phyloP scores from a whole-genome alignment of 1,140 invertebrate genomes.

The Drosophila sulfurigaster region DNA sequence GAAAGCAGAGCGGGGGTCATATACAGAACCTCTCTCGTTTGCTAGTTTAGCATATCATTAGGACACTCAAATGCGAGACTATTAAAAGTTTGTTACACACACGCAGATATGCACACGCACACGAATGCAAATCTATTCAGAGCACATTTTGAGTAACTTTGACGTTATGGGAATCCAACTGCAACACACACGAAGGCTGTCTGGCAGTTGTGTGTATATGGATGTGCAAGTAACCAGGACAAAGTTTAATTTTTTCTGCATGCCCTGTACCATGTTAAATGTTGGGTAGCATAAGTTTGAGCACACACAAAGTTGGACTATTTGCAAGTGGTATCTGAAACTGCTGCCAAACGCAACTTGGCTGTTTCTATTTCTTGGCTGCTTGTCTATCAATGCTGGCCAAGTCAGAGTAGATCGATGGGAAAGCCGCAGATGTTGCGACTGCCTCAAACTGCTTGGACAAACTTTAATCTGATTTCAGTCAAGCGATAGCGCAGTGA shows the following conservation, averaged over 20 bases:
- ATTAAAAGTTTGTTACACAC: slow-evolving; percentile 69
- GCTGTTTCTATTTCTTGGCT: background rate
- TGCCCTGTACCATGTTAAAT: background rate
- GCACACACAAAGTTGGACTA: background rate
- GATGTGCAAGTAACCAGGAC: slow-evolving; percentile 2
- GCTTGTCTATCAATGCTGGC: background rate
- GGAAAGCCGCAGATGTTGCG: slow-evolving; percentile 29
- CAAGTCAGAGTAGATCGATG: background rate
- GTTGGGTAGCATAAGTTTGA: background rate
- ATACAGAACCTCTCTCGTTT: slow-evolving; percentile 57
- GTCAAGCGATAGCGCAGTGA: slow-evolving; percentile 7
- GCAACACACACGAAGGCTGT: slow-evolving; percentile 2
- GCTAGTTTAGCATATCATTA: slow-evolving; percentile 80
- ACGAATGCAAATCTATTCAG: slow-evolving; percentile 34
- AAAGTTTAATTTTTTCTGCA: slow-evolving; percentile 28
- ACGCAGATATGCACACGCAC: slow-evolving; percentile 27
- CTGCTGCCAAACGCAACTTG: background rate
- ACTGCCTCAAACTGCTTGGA: slow-evolving; percentile 27
- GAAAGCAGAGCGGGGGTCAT: background rate
- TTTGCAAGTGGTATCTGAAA: background rate
- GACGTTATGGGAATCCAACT: slow-evolving; percentile 31
- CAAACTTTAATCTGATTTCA: slow-evolving; percentile 51
- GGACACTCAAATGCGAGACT: slow-evolving; percentile 75
- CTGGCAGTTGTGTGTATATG: background rate
- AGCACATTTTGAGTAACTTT: slow-evolving; percentile 41